phyloP scores from a whole-genome alignment of 1,140 invertebrate species.

The Zaprionus lachaisei region DNA sequence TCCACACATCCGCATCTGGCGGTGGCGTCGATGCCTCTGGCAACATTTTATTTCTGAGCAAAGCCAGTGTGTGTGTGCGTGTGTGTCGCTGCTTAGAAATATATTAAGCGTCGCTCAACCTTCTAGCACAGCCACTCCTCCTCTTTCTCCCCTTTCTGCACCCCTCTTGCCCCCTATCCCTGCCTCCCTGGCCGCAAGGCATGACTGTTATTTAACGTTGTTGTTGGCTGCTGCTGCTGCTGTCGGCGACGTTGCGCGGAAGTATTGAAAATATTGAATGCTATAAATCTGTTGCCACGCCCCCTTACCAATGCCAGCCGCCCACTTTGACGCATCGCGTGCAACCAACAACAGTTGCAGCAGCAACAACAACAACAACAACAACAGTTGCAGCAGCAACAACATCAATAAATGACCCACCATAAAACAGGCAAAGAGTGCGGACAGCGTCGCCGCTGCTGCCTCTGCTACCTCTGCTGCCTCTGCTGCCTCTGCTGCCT shows the following conservation, averaged over 20 bases:
- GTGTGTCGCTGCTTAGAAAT: constrained; percentile 66
- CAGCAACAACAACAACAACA: neutral
- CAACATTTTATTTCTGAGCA: constrained; percentile 61
- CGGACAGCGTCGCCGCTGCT: neutral
- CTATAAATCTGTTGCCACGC: constrained; percentile 4
- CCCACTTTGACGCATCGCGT: constrained; percentile 4
- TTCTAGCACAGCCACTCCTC: neutral
- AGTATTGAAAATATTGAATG: constrained; percentile 8
- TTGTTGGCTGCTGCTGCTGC: neutral
- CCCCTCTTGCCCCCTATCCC: neutral
- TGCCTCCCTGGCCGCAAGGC: neutral
- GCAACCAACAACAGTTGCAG: neutral
- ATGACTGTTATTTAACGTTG: constrained; percentile 4
- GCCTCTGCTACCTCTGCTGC: neutral
- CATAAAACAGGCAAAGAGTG: constrained; percentile 3
- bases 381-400: neutral
- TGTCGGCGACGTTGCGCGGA: constrained; percentile 3
- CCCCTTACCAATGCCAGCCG: neutral
- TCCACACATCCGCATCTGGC: constrained; percentile 57
- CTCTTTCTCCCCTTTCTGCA: neutral
- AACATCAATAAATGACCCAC: constrained; percentile 2
- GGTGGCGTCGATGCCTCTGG: constrained; percentile 54
- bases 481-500: no score
- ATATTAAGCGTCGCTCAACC: constrained; percentile 38
- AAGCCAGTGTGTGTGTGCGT: constrained; percentile 9